These are phyloP conservation scores for Piscicola geometra DNA, from an alignment of 2,888 invertebrate species.

Conservation along the genomic window DNA sequence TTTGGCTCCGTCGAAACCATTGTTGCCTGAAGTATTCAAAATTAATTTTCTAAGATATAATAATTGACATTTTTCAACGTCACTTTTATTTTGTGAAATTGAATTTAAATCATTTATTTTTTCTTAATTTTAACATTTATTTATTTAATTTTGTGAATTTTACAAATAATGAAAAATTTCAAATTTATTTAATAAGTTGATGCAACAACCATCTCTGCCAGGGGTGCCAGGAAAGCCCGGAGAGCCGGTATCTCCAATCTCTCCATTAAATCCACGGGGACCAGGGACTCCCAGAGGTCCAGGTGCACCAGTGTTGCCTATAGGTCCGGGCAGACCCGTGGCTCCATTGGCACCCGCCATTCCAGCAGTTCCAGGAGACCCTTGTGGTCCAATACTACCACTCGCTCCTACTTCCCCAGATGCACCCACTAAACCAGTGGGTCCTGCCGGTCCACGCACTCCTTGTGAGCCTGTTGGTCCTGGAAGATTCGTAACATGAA, in stretches of 20 bases:
- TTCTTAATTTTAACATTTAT: no score
- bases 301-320: slow-evolving; percentile 11
- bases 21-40: slow-evolving; percentile 41
- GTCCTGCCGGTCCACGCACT: slow-evolving; percentile 17
- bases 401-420: slow-evolving; percentile 10
- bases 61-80: not conserved
- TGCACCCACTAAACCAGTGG: slow-evolving; percentile 21
- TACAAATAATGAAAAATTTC: no score
- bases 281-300: slow-evolving; percentile 9
- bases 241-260: slow-evolving; percentile 16
- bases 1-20: slow-evolving; percentile 27
- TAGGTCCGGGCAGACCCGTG: slow-evolving; percentile 16
- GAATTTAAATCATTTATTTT: no score
- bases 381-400: slow-evolving; percentile 21
- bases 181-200: no score
- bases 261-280: not conserved
- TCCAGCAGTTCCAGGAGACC: slow-evolving; percentile 27
- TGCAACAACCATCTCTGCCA: not conserved
- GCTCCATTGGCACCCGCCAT: slow-evolving; percentile 21
- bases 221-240: not conserved
- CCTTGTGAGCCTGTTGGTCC: slow-evolving; percentile 39
- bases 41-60: not conserved
- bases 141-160: no score
- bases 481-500: no score
- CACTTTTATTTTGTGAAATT: not conserved